These are phyloP conservation scores for Stichodactyla mertensii DNA, from an alignment of 64 coral and sea anemone genomes.

Conservation along the genomic window DNA sequence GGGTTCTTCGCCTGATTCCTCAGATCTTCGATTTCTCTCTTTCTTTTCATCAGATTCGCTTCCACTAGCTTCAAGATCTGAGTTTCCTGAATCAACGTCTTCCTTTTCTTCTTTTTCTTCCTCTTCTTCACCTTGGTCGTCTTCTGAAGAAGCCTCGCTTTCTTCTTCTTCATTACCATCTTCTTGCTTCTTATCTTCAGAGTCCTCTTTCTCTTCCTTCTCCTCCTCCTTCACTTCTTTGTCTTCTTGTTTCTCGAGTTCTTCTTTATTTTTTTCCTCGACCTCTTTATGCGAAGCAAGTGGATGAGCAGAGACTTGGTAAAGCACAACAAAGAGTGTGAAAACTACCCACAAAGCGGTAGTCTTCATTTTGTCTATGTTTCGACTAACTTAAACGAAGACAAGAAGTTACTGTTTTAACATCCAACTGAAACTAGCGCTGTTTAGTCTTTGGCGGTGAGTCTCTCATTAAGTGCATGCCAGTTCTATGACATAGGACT, in stretches of 20 bases:
- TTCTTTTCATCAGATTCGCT: not conserved
- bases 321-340: constrained; percentile 37
- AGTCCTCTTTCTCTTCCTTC: not conserved
- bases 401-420: not conserved
- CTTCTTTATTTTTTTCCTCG: not conserved
- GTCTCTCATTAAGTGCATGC: constrained; percentile 18
- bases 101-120: constrained; percentile 17
- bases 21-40: constrained; percentile 12
- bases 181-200: constrained; percentile 3
- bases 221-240: constrained; percentile 8
- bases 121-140: not conserved
- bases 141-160: not conserved
- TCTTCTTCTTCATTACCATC: not conserved
- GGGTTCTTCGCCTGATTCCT: constrained; percentile 4
- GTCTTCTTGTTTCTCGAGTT: constrained; percentile 3
- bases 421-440: constrained; percentile 14
- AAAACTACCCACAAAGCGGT: constrained; percentile 59
- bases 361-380: constrained; percentile 50
- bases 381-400: not conserved
- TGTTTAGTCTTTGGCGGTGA: not conserved
- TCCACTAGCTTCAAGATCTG: not conserved
- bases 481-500: constrained; percentile 18
- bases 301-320: constrained; percentile 48
- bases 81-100: constrained; percentile 7
- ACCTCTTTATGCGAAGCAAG: constrained; percentile 6